These are phyloP conservation scores for Macropus fuliginosus DNA, from an alignment of 2,797 vertebrate species.

Conservation along the genomic window DNA sequence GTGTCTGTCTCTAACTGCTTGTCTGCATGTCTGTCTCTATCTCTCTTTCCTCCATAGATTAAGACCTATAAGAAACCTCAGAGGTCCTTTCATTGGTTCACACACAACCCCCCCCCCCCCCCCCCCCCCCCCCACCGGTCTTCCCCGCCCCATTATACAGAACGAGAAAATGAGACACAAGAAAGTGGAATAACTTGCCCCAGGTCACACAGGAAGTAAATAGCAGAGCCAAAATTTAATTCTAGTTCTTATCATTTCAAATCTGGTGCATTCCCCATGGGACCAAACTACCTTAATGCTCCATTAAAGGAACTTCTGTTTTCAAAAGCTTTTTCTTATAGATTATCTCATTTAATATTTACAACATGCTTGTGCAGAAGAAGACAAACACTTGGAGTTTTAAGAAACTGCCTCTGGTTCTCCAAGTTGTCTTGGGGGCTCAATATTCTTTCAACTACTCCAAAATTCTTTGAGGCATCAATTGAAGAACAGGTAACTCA, in stretches of 20 bases:
- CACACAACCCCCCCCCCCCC: too few relatives aligned
- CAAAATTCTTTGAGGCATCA: neutral
- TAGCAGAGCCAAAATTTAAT: neutral
- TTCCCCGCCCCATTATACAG: neutral
- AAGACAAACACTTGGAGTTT: neutral
- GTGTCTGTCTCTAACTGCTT: neutral
- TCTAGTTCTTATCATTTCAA: neutral
- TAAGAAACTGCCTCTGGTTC: neutral
- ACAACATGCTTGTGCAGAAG: neutral
- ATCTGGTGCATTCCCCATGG: neutral
- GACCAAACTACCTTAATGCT: neutral
- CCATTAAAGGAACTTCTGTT: neutral
- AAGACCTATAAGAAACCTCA: neutral
- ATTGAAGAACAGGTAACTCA: neutral
- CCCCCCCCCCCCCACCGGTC: neutral
- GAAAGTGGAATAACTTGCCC: neutral
- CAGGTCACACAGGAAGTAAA: neutral
- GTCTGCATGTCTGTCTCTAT: neutral
- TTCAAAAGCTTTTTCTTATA: neutral
- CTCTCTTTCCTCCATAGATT: neutral
- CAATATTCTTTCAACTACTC: neutral
- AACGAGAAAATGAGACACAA: neutral
- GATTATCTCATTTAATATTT: neutral
- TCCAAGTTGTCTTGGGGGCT: neutral
- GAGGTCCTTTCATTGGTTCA: neutral